Percentiles rank a stretch among this genome's conserved stretches.
These are phyloP conservation scores for Sesamia nonagrioides DNA, from an alignment of 1,140 invertebrate genomes.

Conservation along the genomic window DNA sequence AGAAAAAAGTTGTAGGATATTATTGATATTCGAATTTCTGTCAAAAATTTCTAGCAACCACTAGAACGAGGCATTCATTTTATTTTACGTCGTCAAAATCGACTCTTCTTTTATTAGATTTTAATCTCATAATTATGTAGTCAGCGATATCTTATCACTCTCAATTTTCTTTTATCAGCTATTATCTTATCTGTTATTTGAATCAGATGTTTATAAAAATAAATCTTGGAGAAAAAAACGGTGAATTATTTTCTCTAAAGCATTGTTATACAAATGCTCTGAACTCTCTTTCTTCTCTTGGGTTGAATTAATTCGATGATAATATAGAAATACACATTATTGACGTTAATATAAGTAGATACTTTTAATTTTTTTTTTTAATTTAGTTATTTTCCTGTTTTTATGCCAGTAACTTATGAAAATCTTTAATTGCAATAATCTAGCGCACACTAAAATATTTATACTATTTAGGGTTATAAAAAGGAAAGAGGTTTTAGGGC, in stretches of 20 bases:
- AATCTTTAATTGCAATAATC: too few relatives aligned
- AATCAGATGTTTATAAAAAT: slow-evolving; percentile 23
- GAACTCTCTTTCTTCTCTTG: neutral
- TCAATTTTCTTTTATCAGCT: slow-evolving; percentile 19
- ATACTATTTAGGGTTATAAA: too few relatives aligned
- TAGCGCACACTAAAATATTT: too few relatives aligned
- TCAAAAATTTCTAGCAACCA: too few relatives aligned
- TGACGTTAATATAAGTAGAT: too few relatives aligned
- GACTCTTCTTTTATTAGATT: neutral
- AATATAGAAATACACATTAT: neutral
- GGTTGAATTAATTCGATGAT: neutral
- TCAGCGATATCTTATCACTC: slow-evolving; percentile 19
- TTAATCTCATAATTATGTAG: neutral
- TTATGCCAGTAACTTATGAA: too few relatives aligned
- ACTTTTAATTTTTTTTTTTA: too few relatives aligned
- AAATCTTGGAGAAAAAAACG: neutral
- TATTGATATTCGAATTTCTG: too few relatives aligned
- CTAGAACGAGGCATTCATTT: neutral
- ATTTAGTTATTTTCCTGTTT: too few relatives aligned
- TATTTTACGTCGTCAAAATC: neutral
- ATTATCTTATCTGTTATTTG: slow-evolving; percentile 9
- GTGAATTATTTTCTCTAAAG: slow-evolving; percentile 5
- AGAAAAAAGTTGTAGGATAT: too few relatives aligned
- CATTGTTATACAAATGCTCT: too few relatives aligned
- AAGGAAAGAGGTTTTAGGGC: too few relatives aligned